phyloP scores from a whole-genome alignment of 2,797 vertebrate genomes.

The Poecilia gillii region DNA sequence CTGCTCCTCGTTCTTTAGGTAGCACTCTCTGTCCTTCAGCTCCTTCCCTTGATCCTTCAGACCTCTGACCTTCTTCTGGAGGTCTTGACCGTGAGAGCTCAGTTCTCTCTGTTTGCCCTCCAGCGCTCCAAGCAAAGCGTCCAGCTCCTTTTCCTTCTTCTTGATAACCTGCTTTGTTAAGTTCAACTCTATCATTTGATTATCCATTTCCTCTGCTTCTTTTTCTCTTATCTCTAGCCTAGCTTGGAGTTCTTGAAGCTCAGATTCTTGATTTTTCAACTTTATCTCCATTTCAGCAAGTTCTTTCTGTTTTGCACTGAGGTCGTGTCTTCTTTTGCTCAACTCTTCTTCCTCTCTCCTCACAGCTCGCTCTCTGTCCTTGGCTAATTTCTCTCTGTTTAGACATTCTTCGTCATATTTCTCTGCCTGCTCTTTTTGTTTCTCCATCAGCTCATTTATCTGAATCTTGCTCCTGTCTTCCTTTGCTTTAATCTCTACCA shows the following conservation, averaged over 20 bases:
- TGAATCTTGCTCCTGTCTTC: conserved; percentile 33
- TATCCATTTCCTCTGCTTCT: conserved; percentile 29
- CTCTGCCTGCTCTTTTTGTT: conserved; percentile 11
- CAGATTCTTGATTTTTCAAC: conserved; percentile 46
- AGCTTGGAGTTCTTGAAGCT: conserved; percentile 33
- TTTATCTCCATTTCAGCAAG: conserved; percentile 30
- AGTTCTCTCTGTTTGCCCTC: conserved; percentile 65
- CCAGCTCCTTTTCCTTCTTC: conserved; percentile 54
- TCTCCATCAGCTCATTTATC: conserved; percentile 46
- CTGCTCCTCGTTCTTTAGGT: conserved; percentile 48
- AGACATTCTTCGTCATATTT: conserved; percentile 22
- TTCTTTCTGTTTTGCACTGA: conserved; percentile 30
- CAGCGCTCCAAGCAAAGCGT: conserved; percentile 46
- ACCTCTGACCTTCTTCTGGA: conserved; percentile 74
- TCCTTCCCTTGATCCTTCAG: conserved; percentile 71
- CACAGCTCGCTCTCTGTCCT: conserved; percentile 35
- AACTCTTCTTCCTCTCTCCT: conserved; percentile 28
- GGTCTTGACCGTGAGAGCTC: conserved; percentile 60
- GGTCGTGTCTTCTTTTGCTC: background rate
- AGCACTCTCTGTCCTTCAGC: conserved; percentile 56
- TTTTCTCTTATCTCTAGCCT: conserved; percentile 35
- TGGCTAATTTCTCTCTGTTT: conserved; percentile 25
- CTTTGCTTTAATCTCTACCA: conserved; percentile 40
- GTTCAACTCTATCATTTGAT: background rate
- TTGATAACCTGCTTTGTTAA: conserved; percentile 9